Conservation (phyloP, 2,113 vertebrate species). For the Athene noctua region DNA sequence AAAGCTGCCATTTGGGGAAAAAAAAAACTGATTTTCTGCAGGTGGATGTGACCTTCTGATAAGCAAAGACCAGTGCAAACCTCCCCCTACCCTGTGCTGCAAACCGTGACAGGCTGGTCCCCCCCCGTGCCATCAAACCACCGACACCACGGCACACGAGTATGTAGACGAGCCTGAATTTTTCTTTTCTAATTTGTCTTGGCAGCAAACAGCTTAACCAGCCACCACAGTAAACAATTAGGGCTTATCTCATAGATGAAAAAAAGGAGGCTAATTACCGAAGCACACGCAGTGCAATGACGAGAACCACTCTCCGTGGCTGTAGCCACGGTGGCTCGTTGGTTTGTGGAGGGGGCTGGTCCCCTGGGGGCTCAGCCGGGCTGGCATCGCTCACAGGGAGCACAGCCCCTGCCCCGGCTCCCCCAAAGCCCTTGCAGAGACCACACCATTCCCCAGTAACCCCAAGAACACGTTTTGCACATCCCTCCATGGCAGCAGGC, state of each 20-base stretch:
- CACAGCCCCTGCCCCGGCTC: background rate
- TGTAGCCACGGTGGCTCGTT: background rate
- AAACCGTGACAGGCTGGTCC: background rate
- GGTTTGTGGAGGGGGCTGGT: background rate
- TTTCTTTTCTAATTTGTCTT: background rate
- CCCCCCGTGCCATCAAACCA: accelerated
- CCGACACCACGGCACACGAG: accelerated
- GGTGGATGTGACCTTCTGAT: background rate
- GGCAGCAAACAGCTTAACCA: background rate
- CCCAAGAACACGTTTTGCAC: background rate
- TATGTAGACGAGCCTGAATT: background rate
- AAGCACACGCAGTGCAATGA: background rate
- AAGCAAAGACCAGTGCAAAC: background rate
- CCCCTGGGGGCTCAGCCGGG: background rate
- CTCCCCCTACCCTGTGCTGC: accelerated
- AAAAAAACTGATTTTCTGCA: background rate
- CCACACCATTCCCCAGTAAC: accelerated
- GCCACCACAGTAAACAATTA: background rate
- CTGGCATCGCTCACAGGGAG: background rate
- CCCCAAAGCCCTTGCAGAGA: accelerated
- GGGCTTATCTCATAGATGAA: background rate
- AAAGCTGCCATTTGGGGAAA: background rate
- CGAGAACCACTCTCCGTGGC: background rate
- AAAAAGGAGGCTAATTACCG: background rate
- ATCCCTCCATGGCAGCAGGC: accelerated